These are phyloP conservation scores for Mystacides longicornis DNA, from an alignment of 2,888 invertebrate genomes.

Conservation along the genomic window DNA sequence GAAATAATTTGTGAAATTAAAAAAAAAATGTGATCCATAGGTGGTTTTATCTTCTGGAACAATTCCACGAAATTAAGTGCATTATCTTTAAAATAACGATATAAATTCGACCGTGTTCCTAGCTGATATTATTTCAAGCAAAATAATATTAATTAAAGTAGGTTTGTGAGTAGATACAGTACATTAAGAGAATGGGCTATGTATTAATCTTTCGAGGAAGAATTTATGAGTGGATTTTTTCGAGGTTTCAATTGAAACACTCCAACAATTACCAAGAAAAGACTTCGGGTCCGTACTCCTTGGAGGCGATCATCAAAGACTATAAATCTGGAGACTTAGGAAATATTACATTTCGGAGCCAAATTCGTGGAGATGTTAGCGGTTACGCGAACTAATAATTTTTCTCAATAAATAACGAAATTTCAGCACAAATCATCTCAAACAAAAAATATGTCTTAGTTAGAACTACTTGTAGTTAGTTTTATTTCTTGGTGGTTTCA, in stretches of 20 bases:
- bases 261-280: slow-evolving; percentile 1
- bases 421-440: slow-evolving; percentile 24
- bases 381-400: slow-evolving; percentile 20
- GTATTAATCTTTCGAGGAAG: background rate
- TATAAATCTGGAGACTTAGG: slow-evolving; percentile 19
- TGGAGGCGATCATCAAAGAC: slow-evolving; percentile 13
- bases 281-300: background rate
- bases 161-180: no score
- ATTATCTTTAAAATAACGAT: no score
- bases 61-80: no score
- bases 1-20: no score
- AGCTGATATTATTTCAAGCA: no score
- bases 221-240: background rate
- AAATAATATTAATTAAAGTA: no score
- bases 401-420: slow-evolving; percentile 16
- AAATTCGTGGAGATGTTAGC: slow-evolving; percentile 25
- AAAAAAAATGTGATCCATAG: no score
- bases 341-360: slow-evolving; percentile 23
- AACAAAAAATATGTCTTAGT: slow-evolving; percentile 22
- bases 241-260: background rate
- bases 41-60: no score
- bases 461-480: no score
- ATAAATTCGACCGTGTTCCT: no score
- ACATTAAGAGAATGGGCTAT: no score
- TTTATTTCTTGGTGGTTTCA: slow-evolving; percentile 13